Evolutionary conservation across 1,140 invertebrate species (phyloP).

Genomic region (Hyposmocoma kahamanoa): DNA sequence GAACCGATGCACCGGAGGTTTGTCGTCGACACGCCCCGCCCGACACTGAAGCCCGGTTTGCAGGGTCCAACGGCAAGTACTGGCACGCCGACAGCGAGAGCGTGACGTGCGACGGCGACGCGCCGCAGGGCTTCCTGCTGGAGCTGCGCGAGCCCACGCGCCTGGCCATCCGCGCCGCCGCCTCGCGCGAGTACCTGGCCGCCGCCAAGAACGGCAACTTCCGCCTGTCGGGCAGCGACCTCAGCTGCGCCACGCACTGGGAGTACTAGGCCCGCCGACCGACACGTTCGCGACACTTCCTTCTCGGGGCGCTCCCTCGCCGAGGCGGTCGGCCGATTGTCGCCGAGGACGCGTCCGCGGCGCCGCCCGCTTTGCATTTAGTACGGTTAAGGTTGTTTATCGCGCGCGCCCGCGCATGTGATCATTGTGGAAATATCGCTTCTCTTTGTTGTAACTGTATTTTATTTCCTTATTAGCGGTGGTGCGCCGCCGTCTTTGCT

Average conservation of each 20-base stretch:
- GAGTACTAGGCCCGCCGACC: conserved; percentile 84
- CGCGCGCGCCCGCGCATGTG: conserved; percentile 48
- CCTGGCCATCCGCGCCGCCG: conserved; percentile 89
- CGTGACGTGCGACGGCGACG: conserved; percentile 89
- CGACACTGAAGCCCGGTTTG: no score
- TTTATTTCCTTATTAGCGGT: conserved; percentile 40
- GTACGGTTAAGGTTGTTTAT: conserved; percentile 48
- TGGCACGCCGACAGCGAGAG: conserved; percentile 92
- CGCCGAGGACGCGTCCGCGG: conserved; percentile 22
- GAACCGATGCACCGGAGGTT: no score
- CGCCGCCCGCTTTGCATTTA: conserved; percentile 47
- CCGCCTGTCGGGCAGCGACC: conserved; percentile 86
- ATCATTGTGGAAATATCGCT: conserved; percentile 55
- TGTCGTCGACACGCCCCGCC: no score
- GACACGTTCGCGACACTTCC: neutral
- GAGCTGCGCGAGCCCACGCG: conserved; percentile 94
- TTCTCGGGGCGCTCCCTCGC: no score
- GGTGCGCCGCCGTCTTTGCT: conserved; percentile 46
- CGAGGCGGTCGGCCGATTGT: no score
- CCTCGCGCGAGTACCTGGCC: conserved; percentile 85
- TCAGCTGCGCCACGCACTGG: conserved; percentile 91
- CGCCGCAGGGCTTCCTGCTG: conserved; percentile 91
- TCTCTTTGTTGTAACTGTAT: conserved; percentile 48
- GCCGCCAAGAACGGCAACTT: conserved; percentile 96
- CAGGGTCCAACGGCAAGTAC: conserved; percentile 95